Evolutionary conservation across 2,797 vertebrate genomes (phyloP), one percentile per base, ranked within the genome.

Genomic region (Lerista edwardsae): DNA sequence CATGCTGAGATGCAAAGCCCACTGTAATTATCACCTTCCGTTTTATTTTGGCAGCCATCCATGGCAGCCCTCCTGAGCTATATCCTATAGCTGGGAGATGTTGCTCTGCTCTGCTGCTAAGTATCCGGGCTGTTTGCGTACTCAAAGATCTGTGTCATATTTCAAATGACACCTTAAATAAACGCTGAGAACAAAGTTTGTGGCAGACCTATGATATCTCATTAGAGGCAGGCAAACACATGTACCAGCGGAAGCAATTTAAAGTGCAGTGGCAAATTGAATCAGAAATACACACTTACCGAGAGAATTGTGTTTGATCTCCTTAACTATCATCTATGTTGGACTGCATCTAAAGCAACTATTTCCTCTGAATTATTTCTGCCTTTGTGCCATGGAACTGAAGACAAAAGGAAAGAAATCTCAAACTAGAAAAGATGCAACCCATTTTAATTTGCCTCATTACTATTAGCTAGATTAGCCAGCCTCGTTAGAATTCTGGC

Each of bases 131-230:
- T 80, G 62, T 81, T 62, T 76, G 65, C 39, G 59, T 76, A 76
- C 55, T 17, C 23, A 55, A 44, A 64, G n/a, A 51, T 64, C 84
- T 76, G 72, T 57, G 67, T 51, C 23, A n/a, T 80, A 80, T 84
- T 87, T 84, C 41, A 87, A 76, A 80, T 62, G 65, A 87, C 73
- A 64, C 44, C 77, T 84, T 80, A 84, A 64, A 87, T 87, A 80
- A 87, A 76, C 61, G 31, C 55, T 71, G 77, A 76, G 72, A 84
- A 80, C 82, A 87, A 84, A 87, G 64, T 87, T 75, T 76, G 72
- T 62, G 78, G 44, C 77, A 81, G 65, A 67, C 36, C 65, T 72
- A 65, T 84, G 84, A 84, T 87, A 80, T 81, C 78, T 84, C 82
- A 87, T 84, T 88, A 88, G 79, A 82, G 27, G 68, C 41, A 73